Conservation (phyloP, 2,888 invertebrate species). For the Amphimallon solstitiale region DNA sequence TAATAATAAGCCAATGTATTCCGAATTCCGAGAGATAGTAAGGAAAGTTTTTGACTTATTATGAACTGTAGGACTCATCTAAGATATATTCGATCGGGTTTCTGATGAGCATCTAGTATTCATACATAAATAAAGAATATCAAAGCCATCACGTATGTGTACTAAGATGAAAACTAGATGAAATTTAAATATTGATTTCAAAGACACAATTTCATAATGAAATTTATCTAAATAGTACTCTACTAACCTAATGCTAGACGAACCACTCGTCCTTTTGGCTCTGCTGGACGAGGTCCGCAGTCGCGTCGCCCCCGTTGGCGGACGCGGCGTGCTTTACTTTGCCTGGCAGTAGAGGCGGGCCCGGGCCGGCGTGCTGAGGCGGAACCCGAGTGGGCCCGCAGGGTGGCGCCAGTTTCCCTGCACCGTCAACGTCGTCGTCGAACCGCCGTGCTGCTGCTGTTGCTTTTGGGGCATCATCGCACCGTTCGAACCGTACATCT, state of each 20-base stretch:
- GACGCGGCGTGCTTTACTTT: constrained; percentile 70
- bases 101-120: no score
- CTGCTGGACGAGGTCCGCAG: constrained; percentile 65
- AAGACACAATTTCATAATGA: no score
- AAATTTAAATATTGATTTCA: no score
- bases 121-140: no score
- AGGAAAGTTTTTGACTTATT: no score
- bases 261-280: constrained; percentile 92
- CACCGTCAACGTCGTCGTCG: constrained; percentile 67
- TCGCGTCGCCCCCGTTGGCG: constrained; percentile 58
- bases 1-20: no score
- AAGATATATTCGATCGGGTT: no score
- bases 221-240: no score
- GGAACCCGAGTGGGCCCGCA: constrained; percentile 78
- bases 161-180: no score
- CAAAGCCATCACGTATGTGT: no score
- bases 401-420: constrained; percentile 97
- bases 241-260: constrained; percentile 76
- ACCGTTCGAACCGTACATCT: constrained; percentile 79
- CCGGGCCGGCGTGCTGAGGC: constrained; percentile 71
- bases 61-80: no score
- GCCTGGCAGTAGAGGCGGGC: constrained; percentile 80
- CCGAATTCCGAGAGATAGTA: no score
- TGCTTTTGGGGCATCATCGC: constrained; percentile 65
- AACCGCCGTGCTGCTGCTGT: constrained; percentile 55